Evolutionary conservation across 2,888 invertebrate genomes (phyloP).

Genomic region (Prostheceraeus crozeri): DNA sequence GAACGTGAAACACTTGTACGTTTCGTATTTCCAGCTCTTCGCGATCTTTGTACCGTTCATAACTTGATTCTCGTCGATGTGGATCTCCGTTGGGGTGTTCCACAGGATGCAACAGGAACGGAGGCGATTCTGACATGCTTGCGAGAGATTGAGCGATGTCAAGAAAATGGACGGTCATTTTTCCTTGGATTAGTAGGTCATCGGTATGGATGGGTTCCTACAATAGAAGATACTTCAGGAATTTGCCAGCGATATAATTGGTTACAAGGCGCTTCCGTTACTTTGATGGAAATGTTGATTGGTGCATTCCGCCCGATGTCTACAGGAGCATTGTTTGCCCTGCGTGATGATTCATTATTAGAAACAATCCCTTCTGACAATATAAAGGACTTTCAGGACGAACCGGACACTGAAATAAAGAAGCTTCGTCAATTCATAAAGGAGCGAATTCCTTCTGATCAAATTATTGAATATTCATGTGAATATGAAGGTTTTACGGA

Average conservation of each 20-base stretch:
- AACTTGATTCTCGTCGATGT: slow-evolving; percentile 51
- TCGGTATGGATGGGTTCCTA: slow-evolving; percentile 44
- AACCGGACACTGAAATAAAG: too few relatives aligned
- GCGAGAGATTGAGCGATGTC: slow-evolving; percentile 51
- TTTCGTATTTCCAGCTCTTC: slow-evolving; percentile 50
- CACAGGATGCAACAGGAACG: slow-evolving; percentile 48
- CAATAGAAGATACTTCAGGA: slow-evolving; percentile 40
- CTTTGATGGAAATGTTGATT: slow-evolving; percentile 46
- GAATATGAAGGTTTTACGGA: too few relatives aligned
- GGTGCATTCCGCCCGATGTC: slow-evolving; percentile 43
- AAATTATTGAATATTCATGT: too few relatives aligned
- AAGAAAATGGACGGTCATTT: slow-evolving; percentile 48
- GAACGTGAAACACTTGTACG: slow-evolving; percentile 52
- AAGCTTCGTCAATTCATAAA: too few relatives aligned
- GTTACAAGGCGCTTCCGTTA: slow-evolving; percentile 44
- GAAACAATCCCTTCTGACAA: too few relatives aligned
- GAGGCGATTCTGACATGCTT: slow-evolving; percentile 51
- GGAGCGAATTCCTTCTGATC: too few relatives aligned
- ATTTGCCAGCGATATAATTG: slow-evolving; percentile 42
- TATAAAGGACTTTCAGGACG: too few relatives aligned
- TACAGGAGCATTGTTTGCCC: slow-evolving; percentile 44
- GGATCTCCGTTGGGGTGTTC: slow-evolving; percentile 56
- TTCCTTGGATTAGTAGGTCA: slow-evolving; percentile 49
- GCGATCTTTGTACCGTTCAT: slow-evolving; percentile 49
- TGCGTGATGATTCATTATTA: too few relatives aligned